Conservation (phyloP, 2,888 invertebrate genomes). For the Invenusta paracnida region DNA sequence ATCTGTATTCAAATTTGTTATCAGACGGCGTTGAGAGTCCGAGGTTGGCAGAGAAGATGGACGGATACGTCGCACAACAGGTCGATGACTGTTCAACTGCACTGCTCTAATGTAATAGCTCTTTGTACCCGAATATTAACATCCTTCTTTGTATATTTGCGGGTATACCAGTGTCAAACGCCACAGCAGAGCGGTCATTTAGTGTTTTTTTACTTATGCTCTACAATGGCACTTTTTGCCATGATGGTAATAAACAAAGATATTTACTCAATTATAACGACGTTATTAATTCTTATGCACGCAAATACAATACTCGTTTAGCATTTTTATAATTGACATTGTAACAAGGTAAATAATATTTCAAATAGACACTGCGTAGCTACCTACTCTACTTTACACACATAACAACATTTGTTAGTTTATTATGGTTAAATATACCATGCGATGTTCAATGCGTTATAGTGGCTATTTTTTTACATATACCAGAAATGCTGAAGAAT, state of each 20-base stretch:
- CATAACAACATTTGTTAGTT: neutral
- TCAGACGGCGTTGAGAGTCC: neutral
- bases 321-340: neutral
- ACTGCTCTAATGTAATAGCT: slow-evolving; percentile 20
- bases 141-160: slow-evolving; percentile 12
- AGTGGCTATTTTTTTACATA: neutral
- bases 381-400: neutral
- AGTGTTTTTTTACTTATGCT: too few relatives aligned
- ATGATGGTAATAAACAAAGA: slow-evolving; percentile 11
- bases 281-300: neutral
- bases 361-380: neutral
- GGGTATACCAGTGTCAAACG: neutral
- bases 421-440: neutral
- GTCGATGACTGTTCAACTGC: neutral
- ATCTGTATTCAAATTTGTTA: neutral
- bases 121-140: slow-evolving; percentile 26
- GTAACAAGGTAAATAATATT: neutral
- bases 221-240: neutral
- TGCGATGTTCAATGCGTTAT: neutral
- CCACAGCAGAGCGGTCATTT: slow-evolving; percentile 14
- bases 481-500: neutral
- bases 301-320: neutral
- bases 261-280: neutral
- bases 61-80: neutral
- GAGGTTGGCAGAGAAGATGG: slow-evolving; percentile 17